Evolutionary conservation across 2,113 vertebrate genomes (phyloP), one percentile per base, ranked within the genome.

Genomic region (Heterotis niloticus): DNA sequence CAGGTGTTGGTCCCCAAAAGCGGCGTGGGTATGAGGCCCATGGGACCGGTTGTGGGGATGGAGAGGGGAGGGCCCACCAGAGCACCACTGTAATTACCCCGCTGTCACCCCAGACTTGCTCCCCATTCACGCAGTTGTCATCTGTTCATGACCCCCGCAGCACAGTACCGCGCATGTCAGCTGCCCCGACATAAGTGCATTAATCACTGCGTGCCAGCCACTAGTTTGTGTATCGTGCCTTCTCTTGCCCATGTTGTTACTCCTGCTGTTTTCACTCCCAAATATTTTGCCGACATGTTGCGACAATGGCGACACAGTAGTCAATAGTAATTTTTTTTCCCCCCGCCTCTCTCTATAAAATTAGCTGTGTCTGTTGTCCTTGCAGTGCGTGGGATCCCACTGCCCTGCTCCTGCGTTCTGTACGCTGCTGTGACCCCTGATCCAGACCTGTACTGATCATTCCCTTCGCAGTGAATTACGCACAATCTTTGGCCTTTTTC

Each of bases 401-500:
- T 76, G 90, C 89, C 91, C 92, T 91, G 93, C 90, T 93, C 91
- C 91, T 91, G 91, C 79, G 91, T 91, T 88, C 91, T 57, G 91
- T 89, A 89, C 89, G 91, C 90, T 90, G 52, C 91, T 90, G 88
- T 90, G 59, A 82, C 91, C 91, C 89, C 75, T 84, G 91, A 93
- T 91, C 93, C 91, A 89, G 87, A 88, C 90, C 92, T 91, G 92
- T 91, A 92, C 91, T 92, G 93, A 93, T 92, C 93, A 91, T 94
- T 93, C 91, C 92, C 92, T 89, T 91, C 90, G 91, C 85, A 91
- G 91, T 93, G 93, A 94, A 94, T 94, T 94, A 94, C 90, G 91
- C 91, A 92, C 93, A 93, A 92, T 93, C 93, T 92, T 91, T 93
- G 93, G 93, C 92, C 93, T 93, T 80, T 93, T 91, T 92, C 92